Evolutionary conservation across 2,113 vertebrate species (phyloP).

Genomic region (Collichthys lucidus): DNA sequence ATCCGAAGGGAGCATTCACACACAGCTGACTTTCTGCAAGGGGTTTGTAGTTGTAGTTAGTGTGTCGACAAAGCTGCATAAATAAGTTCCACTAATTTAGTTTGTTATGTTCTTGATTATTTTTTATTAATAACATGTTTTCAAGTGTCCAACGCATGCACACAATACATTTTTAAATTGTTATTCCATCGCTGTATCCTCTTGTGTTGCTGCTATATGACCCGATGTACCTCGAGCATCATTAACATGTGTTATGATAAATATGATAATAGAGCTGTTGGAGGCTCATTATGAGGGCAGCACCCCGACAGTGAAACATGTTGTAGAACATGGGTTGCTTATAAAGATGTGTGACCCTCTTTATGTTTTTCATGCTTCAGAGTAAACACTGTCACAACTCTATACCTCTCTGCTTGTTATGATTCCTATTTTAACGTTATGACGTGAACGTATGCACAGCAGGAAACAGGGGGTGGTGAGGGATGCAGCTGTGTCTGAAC

Average conservation of each 20-base stretch:
- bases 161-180: background rate
- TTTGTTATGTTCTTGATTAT: background rate
- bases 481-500: background rate
- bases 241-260: constrained; percentile 3
- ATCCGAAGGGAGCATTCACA: background rate
- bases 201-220: background rate
- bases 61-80: background rate
- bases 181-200: background rate
- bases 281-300: background rate
- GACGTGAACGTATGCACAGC: background rate
- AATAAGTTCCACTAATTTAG: background rate
- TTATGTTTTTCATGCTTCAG: background rate
- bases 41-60: too few relatives aligned
- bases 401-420: background rate
- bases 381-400: background rate
- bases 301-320: background rate
- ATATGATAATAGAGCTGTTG: background rate
- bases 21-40: background rate
- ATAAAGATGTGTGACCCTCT: constrained; percentile 12
- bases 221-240: background rate
- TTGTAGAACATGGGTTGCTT: background rate
- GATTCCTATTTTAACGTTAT: background rate
- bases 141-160: background rate
- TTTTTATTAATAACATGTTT: background rate
- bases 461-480: background rate